phyloP scores from a whole-genome alignment of 1,140 invertebrate genomes.

The Magallana ariakensis region DNA sequence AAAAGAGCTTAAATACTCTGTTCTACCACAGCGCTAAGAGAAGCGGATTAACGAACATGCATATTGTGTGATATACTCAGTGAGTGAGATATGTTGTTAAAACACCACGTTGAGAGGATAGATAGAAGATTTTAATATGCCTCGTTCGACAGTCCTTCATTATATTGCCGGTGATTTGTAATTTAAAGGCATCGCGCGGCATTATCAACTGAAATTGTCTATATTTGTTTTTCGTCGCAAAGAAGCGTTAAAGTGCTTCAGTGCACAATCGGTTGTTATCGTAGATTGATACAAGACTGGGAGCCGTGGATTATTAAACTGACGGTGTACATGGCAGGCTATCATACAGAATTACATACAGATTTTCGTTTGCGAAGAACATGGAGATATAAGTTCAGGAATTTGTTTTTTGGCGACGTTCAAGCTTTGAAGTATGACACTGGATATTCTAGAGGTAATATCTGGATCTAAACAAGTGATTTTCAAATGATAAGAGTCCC shows the following conservation, averaged over 20 bases:
- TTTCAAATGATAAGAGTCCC: not conserved
- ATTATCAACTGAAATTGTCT: conserved; percentile 26
- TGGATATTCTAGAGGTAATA: not conserved
- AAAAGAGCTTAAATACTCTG: not conserved
- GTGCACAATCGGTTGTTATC: conserved; percentile 35
- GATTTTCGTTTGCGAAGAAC: conserved; percentile 5
- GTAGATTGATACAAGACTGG: conserved; percentile 23
- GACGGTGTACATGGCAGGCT: conserved; percentile 24
- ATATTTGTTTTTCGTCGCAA: not conserved
- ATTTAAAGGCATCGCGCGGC: conserved; percentile 21
- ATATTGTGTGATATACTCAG: conserved; percentile 4
- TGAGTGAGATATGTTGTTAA: not conserved
- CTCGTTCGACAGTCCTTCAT: not conserved
- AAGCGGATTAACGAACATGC: conserved; percentile 24
- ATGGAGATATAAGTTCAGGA: not conserved
- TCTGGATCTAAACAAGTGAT: conserved; percentile 27
- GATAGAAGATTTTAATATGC: conserved; percentile 28
- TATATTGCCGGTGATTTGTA: conserved; percentile 28
- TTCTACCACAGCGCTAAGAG: not conserved
- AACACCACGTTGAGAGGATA: not conserved
- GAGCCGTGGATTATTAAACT: conserved; percentile 26
- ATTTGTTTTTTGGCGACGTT: not conserved
- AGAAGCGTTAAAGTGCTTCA: conserved; percentile 28
- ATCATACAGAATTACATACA: conserved; percentile 20
- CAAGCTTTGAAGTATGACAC: not conserved